phyloP scores from a whole-genome alignment of 1,140 invertebrate species.

The Andricus grossulariae region DNA sequence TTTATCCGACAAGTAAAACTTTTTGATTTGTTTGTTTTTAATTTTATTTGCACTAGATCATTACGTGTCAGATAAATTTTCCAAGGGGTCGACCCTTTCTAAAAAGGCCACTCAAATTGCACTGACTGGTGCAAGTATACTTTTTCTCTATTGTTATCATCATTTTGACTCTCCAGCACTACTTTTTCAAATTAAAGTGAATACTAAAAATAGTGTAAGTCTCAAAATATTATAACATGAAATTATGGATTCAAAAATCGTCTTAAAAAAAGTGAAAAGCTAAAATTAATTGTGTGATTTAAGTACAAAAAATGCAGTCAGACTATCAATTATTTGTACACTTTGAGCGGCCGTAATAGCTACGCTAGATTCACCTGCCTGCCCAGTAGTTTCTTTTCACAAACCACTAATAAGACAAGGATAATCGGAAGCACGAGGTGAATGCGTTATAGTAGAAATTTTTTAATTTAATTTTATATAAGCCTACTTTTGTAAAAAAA shows the following conservation, averaged over 20 bases:
- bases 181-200: not conserved
- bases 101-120: slow-evolving; percentile 20
- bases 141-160: not conserved
- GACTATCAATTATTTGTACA: not conserved
- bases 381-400: not conserved
- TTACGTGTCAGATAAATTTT: not conserved
- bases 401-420: not conserved
- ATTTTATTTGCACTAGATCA: not conserved
- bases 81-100: not conserved
- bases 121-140: not conserved
- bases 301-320: slow-evolving; percentile 7
- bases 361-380: not conserved
- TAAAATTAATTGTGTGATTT: not conserved
- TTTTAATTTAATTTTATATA: not conserved
- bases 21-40: slow-evolving; percentile 14
- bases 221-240: too few relatives aligned
- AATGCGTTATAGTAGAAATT: not conserved
- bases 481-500: not conserved
- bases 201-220: not conserved
- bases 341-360: not conserved
- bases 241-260: too few relatives aligned
- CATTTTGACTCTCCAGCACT: not conserved
- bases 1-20: not conserved
- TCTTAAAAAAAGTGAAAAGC: too few relatives aligned
- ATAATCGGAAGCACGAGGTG: not conserved